Evolutionary conservation across 2,113 vertebrate species (phyloP).

Genomic region (Dolichotis patagonum): DNA sequence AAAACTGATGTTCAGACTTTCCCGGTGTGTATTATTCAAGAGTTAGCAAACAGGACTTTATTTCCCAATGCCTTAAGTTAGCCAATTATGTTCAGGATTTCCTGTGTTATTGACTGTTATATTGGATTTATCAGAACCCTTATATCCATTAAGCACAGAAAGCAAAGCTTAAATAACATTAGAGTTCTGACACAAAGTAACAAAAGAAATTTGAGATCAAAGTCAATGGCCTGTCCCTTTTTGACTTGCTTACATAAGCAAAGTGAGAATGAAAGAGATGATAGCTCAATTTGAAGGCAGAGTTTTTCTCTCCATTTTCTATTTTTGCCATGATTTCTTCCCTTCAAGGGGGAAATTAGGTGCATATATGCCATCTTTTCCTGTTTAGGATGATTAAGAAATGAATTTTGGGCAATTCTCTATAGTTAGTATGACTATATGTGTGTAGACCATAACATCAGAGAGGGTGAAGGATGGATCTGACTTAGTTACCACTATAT

Average conservation of each 20-base stretch:
- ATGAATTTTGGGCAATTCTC: not conserved
- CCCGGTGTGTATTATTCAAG: constrained; percentile 65
- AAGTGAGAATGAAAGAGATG: not conserved
- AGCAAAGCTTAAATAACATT: constrained; percentile 74
- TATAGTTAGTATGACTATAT: not conserved
- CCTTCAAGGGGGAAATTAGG: not conserved
- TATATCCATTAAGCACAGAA: constrained; percentile 61
- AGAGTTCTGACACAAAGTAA: constrained; percentile 61
- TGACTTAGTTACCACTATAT: not conserved
- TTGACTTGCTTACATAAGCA: not conserved
- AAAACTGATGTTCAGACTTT: constrained; percentile 58
- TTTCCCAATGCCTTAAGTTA: constrained; percentile 59
- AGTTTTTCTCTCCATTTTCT: constrained; percentile 6
- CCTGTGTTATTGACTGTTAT: constrained; percentile 62
- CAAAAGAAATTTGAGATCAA: constrained; percentile 65
- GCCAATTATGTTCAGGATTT: constrained; percentile 32
- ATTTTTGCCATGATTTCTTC: not conserved
- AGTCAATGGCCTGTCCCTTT: constrained; percentile 36
- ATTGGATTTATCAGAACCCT: constrained; percentile 59
- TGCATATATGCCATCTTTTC: not conserved
- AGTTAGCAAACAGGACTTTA: constrained; percentile 50
- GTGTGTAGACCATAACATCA: not conserved
- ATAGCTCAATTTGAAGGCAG: not conserved
- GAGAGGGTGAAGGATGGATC: not conserved
- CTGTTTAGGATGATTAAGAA: not conserved